Evolutionary conservation across 2,113 vertebrate genomes (phyloP).

Genomic region (Gymnorhina tibicen): DNA sequence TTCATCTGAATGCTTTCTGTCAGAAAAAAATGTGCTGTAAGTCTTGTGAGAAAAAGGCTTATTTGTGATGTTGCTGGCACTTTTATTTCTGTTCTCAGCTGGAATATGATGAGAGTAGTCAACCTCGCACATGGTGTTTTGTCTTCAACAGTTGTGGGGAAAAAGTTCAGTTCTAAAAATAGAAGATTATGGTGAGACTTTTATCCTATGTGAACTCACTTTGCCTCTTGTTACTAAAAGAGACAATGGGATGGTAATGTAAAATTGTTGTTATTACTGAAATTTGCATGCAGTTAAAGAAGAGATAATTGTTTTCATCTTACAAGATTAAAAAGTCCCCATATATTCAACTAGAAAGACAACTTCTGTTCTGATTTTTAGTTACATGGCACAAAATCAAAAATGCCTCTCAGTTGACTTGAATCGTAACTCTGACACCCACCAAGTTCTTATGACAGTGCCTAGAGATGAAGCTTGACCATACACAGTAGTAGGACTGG

Average conservation of each 20-base stretch:
- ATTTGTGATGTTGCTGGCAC: conserved; percentile 21
- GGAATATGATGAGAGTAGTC: conserved; percentile 28
- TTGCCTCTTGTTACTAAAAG: not conserved
- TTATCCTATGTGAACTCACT: not conserved
- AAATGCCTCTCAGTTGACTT: not conserved
- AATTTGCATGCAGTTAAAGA: not conserved
- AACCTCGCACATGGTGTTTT: conserved; percentile 34
- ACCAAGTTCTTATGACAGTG: not conserved
- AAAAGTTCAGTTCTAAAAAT: conserved; percentile 41
- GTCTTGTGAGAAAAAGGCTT: conserved; percentile 24
- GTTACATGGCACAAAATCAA: not conserved
- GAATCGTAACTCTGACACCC: not conserved
- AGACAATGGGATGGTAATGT: not conserved
- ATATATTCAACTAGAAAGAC: not conserved
- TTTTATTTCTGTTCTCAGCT: conserved; percentile 52
- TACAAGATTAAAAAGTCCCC: not conserved
- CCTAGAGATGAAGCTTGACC: not conserved
- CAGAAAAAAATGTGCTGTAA: not conserved
- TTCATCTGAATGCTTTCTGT: not conserved
- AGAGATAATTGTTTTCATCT: not conserved
- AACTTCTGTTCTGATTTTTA: conserved; percentile 1
- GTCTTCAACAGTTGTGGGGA: conserved; percentile 16
- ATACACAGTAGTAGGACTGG: not conserved
- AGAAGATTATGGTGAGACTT: not conserved
- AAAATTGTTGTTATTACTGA: not conserved